These are phyloP conservation scores for Stenoptilia bipunctidactyla DNA, from an alignment of 2,888 invertebrate species.

Conservation along the genomic window DNA sequence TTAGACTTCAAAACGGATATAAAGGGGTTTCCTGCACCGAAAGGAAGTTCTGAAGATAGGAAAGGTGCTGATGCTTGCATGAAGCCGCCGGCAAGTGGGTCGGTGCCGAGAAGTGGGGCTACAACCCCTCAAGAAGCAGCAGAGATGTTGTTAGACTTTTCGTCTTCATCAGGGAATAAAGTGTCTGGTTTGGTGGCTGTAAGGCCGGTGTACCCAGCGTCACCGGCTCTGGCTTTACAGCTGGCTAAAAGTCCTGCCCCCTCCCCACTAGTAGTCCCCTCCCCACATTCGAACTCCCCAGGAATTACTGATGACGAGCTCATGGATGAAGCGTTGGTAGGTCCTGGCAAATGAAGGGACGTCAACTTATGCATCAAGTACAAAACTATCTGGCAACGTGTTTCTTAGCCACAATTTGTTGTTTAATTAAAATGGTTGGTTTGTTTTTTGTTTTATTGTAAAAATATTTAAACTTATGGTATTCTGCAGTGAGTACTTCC, in stretches of 20 bases:
- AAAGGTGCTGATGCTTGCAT: constrained; percentile 59
- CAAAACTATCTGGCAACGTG: not conserved
- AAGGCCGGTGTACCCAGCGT: constrained; percentile 69
- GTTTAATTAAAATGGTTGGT: too few species aligned
- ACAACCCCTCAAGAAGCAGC: constrained; percentile 72
- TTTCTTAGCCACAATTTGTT: not conserved
- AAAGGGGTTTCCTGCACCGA: constrained; percentile 59
- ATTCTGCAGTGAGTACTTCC: too few species aligned
- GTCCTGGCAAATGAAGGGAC: constrained; percentile 76
- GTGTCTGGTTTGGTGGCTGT: constrained; percentile 68
- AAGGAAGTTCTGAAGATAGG: constrained; percentile 53
- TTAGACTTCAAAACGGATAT: constrained; percentile 60
- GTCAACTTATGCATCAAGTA: not conserved
- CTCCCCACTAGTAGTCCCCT: constrained; percentile 76
- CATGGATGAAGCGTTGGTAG: constrained; percentile 89
- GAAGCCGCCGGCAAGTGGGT: constrained; percentile 56
- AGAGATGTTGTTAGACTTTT: constrained; percentile 77
- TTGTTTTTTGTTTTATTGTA: too few species aligned
- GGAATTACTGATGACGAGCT: constrained; percentile 91
- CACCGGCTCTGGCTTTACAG: constrained; percentile 80
- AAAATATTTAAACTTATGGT: too few species aligned
- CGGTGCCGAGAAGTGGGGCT: constrained; percentile 52
- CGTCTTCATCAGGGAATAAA: constrained; percentile 70
- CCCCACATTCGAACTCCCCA: constrained; percentile 79
- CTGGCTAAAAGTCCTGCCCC: constrained; percentile 84